Percentiles rank a stretch among this genome's conserved stretches.
Conservation (phyloP, 2,113 vertebrate genomes). For the Chelonoidis abingdonii region DNA sequence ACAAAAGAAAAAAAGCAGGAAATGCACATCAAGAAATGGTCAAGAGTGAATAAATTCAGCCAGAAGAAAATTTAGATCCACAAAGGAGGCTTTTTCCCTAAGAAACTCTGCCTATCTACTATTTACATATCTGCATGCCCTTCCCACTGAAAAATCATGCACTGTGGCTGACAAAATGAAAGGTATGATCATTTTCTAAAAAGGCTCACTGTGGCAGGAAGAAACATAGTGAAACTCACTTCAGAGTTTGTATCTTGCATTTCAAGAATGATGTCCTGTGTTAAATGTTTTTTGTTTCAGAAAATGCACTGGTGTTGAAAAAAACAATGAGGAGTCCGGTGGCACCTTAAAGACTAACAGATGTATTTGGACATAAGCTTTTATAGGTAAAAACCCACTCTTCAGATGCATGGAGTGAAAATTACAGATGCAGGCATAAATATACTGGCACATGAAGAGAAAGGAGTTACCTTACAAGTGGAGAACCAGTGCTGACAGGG, state of each 20-base stretch:
- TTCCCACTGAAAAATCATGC: not conserved
- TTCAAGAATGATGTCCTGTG: not conserved
- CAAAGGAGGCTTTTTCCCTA: not conserved
- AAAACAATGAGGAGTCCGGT: no score
- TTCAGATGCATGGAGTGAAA: no score
- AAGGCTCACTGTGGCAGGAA: not conserved
- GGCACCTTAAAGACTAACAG: no score
- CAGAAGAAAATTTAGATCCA: not conserved
- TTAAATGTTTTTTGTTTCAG: not conserved
- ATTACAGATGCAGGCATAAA: no score
- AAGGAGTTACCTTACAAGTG: no score
- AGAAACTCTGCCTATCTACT: accelerated
- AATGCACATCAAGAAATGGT: not conserved
- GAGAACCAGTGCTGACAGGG: no score
- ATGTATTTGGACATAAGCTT: no score
- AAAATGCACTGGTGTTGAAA: not conserved
- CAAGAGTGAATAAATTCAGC: not conserved
- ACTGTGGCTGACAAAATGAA: not conserved
- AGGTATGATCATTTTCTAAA: not conserved
- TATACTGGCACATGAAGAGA: no score
- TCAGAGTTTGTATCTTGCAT: not conserved
- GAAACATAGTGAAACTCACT: not conserved
- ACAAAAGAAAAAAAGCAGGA: not conserved
- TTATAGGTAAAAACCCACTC: no score
- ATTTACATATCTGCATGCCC: not conserved